Conservation (phyloP, 2,797 vertebrate genomes). For the Rallus crepitans region DNA sequence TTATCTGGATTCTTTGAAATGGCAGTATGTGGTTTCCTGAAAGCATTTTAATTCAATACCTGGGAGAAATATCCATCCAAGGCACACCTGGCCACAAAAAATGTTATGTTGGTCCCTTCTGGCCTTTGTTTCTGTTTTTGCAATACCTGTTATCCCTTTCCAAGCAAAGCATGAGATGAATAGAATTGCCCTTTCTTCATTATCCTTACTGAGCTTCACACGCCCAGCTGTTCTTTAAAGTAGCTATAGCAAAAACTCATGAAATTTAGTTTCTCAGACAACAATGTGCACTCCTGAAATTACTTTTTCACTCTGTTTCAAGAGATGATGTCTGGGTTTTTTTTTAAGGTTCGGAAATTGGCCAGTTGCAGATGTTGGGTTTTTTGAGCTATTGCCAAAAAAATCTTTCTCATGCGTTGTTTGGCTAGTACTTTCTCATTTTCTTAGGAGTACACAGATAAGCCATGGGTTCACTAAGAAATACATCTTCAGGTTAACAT, state of each 20-base stretch:
- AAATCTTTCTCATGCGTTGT: not conserved
- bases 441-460: not conserved
- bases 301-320: not conserved
- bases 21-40: not conserved
- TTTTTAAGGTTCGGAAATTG: not conserved
- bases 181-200: not conserved
- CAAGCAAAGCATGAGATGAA: not conserved
- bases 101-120: not conserved
- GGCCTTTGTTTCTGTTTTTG: not conserved
- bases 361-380: not conserved
- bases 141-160: not conserved
- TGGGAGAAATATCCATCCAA: not conserved
- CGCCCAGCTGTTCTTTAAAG: not conserved
- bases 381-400: not conserved
- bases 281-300: not conserved
- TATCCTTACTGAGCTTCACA: not conserved
- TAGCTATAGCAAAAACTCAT: not conserved
- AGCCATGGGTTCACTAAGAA: not conserved
- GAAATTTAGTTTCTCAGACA: not conserved
- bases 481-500: not conserved
- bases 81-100: not conserved
- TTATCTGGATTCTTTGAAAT: not conserved
- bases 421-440: not conserved
- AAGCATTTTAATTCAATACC: not conserved
- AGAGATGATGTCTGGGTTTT: not conserved